Conservation (phyloP, 92 coral and sea anemone genomes). For the Siderastrea radians region DNA sequence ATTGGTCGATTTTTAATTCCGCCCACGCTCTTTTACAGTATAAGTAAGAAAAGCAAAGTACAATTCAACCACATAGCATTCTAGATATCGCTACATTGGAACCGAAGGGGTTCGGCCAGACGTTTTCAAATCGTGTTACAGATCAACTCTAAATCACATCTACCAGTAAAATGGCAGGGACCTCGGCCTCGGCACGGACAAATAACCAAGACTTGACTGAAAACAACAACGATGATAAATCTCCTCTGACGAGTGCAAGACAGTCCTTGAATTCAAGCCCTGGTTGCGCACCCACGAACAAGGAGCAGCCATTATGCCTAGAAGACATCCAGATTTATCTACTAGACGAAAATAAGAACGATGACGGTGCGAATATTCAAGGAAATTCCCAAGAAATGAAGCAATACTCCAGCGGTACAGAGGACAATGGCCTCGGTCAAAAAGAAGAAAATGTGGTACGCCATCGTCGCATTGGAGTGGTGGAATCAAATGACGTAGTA, state of each 20-base stretch:
- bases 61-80: no score
- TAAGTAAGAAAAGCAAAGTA: no score
- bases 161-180: not conserved
- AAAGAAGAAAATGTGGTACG: not conserved
- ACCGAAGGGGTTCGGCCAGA: no score
- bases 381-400: not conserved
- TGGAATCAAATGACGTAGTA: not conserved
- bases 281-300: not conserved
- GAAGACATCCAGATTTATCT: not conserved
- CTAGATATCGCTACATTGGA: no score
- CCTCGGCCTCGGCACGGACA: not conserved
- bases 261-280: not conserved
- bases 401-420: not conserved
- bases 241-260: not conserved
- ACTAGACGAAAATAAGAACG: not conserved
- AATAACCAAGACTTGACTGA: not conserved
- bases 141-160: not conserved
- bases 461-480: constrained; percentile 21
- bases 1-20: no score
- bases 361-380: not conserved
- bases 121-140: not conserved
- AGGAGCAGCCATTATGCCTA: no score
- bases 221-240: not conserved
- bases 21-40: no score
- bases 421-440: not conserved